Percentiles rank a stretch among this genome's conserved stretches.
Evolutionary conservation across 2,888 invertebrate species (phyloP).

Genomic region (Perithous albicinctus): DNA sequence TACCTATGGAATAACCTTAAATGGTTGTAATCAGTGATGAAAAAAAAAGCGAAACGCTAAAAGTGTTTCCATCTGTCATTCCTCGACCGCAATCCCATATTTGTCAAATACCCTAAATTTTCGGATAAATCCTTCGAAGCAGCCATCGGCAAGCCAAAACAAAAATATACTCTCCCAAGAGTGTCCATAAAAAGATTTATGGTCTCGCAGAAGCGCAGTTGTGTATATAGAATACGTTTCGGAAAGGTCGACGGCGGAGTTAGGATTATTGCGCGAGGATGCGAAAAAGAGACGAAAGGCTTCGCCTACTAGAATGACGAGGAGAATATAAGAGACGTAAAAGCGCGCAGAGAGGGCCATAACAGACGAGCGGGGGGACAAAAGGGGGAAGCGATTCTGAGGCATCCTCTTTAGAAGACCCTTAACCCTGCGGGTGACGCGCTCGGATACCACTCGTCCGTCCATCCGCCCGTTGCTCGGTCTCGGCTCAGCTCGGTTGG

Average conservation of each 20-base stretch:
- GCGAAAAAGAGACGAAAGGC: conserved; percentile 37
- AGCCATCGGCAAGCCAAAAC: neutral
- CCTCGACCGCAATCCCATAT: neutral
- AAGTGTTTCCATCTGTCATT: no score
- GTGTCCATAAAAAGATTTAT: neutral
- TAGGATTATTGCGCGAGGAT: conserved; percentile 18
- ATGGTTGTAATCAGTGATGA: no score
- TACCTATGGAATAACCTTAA: no score
- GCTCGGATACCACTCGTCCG: conserved; percentile 60
- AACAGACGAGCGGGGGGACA: conserved; percentile 44
- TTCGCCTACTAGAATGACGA: conserved; percentile 62
- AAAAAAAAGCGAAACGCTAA: no score
- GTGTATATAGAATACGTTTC: neutral
- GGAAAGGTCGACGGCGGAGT: neutral
- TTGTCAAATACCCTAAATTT: neutral
- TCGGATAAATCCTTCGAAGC: neutral
- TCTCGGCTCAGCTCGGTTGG: conserved; percentile 74
- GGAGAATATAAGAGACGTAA: conserved; percentile 67
- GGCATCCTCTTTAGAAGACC: conserved; percentile 82
- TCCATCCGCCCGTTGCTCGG: conserved; percentile 42
- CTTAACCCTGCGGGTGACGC: conserved; percentile 84
- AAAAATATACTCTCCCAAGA: neutral
- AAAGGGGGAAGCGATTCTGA: conserved; percentile 54
- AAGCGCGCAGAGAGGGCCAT: conserved; percentile 58
- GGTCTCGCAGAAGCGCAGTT: neutral